Conservation (phyloP, 64 coral and sea anemone genomes). For the Stylophora pistillata region DNA sequence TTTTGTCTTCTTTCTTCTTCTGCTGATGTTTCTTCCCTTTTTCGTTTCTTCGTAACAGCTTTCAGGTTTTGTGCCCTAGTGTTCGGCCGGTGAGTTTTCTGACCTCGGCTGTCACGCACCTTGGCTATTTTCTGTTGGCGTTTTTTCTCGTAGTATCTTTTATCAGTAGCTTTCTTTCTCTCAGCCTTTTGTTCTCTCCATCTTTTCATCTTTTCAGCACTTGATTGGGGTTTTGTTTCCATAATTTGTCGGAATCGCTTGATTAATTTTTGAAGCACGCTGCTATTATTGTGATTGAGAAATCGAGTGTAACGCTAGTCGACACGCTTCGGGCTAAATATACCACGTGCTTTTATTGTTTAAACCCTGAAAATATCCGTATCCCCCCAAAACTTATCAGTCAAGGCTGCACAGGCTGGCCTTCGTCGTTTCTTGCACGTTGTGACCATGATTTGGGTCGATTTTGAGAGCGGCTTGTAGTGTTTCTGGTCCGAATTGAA, state of each 20-base stretch:
- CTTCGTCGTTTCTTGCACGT: slow-evolving; percentile 15
- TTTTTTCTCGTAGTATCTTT: slow-evolving; percentile 32
- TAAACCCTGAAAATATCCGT: too few relatives aligned
- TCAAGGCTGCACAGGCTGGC: slow-evolving; percentile 31
- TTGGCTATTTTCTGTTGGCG: slow-evolving; percentile 43
- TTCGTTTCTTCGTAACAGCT: neutral
- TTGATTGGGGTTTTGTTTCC: slow-evolving; percentile 51
- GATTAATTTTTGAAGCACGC: neutral
- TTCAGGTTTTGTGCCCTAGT: slow-evolving; percentile 12
- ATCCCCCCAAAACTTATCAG: slow-evolving; percentile 16
- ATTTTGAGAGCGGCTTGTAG: neutral
- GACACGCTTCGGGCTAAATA: neutral
- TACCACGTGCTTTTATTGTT: slow-evolving; percentile 7
- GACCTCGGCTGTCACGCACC: neutral
- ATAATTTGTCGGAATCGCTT: slow-evolving; percentile 12
- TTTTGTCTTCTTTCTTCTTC: slow-evolving; percentile 25
- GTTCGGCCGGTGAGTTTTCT: neutral
- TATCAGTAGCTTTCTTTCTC: slow-evolving; percentile 42
- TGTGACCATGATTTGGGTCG: neutral
- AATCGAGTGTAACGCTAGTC: neutral
- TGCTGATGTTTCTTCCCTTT: neutral
- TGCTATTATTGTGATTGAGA: slow-evolving; percentile 22
- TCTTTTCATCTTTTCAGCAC: slow-evolving; percentile 62
- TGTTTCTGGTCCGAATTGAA: neutral
- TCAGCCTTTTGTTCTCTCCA: slow-evolving; percentile 47